A percentile compares a stretch with the other conserved stretches of the same genome.
phyloP scores from a whole-genome alignment of 2,113 vertebrate species.

The Malurus cyaneus region DNA sequence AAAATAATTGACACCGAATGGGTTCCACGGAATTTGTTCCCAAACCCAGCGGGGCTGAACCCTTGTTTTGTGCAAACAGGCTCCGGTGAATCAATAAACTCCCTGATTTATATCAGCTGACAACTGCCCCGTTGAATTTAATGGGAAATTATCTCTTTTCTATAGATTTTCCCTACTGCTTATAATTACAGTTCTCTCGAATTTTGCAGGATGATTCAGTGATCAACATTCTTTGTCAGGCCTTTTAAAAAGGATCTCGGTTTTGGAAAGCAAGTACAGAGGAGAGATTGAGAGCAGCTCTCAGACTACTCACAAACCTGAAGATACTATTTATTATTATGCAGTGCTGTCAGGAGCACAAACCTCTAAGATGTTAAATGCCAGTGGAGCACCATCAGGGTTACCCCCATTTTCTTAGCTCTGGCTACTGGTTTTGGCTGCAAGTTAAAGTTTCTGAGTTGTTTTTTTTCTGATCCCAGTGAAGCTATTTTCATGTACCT shows the following conservation, averaged over 20 bases:
- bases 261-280: neutral
- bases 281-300: neutral
- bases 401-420: neutral
- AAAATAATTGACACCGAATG: neutral
- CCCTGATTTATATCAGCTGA: neutral
- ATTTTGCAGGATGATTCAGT: conserved; percentile 3
- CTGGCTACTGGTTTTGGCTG: no score
- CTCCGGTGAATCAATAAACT: neutral
- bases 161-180: neutral
- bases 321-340: neutral
- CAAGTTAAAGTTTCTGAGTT: neutral
- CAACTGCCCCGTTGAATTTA: conserved; percentile 9
- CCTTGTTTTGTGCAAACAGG: neutral
- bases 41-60: neutral
- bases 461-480: neutral
- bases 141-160: conserved; percentile 30
- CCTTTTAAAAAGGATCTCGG: neutral
- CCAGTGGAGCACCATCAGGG: neutral
- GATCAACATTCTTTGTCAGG: neutral
- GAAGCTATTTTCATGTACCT: neutral
- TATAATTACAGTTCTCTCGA: neutral
- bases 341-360: neutral
- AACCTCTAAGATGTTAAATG: neutral
- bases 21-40: neutral
- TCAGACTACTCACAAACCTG: neutral